Evolutionary conservation across 2,113 vertebrate genomes (phyloP), one percentile per base, ranked within the genome.

Genomic region (Hydrolagus affinis): DNA sequence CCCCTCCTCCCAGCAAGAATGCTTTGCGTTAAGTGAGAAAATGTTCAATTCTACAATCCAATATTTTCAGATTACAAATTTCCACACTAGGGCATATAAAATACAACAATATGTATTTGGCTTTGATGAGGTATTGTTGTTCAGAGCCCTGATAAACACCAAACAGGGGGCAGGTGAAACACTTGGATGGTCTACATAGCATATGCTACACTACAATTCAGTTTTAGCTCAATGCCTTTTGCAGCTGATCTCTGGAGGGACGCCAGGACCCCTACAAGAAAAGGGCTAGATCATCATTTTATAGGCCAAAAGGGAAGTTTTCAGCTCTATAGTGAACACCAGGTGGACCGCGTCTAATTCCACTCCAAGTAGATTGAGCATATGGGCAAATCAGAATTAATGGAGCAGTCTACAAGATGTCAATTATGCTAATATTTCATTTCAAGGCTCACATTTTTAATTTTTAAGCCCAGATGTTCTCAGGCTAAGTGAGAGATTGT

Each of bases 151-250:
- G 25, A 83, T 66, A 14, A 80, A 30, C 9, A 66, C 66, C 15
- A 66, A 32, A 44, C 44, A n/a, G 44, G 44, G 6, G 44, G 6
- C 44, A 44, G 44, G 44, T 44, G 44, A 44, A 44, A 44, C 44
- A 44, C 6, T 44, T 44, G 44, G 23, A 17, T 25, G 66, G 60
- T 28, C 62, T 80, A 80, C 23, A 64, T 23, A 64, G 76, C 57
- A 83, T 83, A 83, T 66, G 77, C 59, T 19, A 62, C 77, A 83
- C 30, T 23, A 66, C 78, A 83, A 83, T 66, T 83, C 78, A 83
- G 60, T 68, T 68, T 44, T 19, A 66, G 66, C 25, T 66, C 60
- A 66, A 23, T 83, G 25, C 62, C 25, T 32, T 83, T 25, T 66
- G 62, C 78, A 66, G 23, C 78, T 83, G 66, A 83, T 32, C 60